Conservation (phyloP, 2,888 invertebrate genomes). For the Rotaria sp. region DNA sequence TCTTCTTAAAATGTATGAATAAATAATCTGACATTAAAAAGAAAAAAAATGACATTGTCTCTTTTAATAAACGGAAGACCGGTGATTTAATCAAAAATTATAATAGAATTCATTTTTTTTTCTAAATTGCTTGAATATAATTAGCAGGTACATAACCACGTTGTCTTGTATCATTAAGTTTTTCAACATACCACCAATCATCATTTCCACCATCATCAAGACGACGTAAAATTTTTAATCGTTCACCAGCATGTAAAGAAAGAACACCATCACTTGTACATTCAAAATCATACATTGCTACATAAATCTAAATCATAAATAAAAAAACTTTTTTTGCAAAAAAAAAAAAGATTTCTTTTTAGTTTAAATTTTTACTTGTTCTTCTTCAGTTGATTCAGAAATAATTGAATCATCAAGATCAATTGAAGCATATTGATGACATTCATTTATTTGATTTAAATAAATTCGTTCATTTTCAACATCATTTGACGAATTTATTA, state of each 20-base stretch:
- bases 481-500: background rate
- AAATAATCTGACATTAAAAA: background rate
- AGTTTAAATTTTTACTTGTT: background rate
- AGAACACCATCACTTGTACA: constrained; percentile 19
- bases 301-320: background rate
- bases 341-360: background rate
- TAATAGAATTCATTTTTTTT: background rate
- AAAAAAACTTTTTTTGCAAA: background rate
- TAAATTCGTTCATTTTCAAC: constrained; percentile 3
- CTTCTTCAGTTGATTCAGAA: background rate
- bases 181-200: constrained; percentile 25
- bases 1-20: background rate
- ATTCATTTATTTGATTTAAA: background rate
- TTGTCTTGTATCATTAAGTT: background rate
- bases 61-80: background rate
- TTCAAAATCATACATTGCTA: constrained; percentile 17
- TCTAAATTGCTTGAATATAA: background rate
- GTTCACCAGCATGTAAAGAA: background rate
- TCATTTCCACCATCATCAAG: constrained; percentile 3
- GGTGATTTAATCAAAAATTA: background rate
- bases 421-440: constrained; percentile 14
- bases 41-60: background rate
- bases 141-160: constrained; percentile 22
- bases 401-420: constrained; percentile 15
- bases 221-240: constrained; percentile 7